A percentile compares a stretch with the other conserved stretches of the same genome.
Evolutionary conservation across 2,888 invertebrate species (phyloP).

Genomic region (Bursaphelenchus okinawaensis): DNA sequence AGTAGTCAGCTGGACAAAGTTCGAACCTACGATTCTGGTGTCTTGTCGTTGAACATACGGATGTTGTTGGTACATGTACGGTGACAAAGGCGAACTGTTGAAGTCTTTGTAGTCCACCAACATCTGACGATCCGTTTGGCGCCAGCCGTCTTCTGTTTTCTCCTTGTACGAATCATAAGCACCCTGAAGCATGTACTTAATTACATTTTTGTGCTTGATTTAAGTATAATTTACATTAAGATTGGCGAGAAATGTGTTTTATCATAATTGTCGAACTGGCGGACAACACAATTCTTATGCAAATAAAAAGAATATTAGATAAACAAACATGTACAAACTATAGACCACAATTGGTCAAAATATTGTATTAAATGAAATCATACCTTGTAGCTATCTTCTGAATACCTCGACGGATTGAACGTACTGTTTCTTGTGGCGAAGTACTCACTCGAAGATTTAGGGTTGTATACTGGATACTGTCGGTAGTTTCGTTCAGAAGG

Average conservation of each 20-base stretch:
- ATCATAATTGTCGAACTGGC: too few relatives aligned
- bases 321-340: too few relatives aligned
- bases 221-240: too few relatives aligned
- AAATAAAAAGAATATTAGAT: background rate
- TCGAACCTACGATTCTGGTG: slow-evolving; percentile 55
- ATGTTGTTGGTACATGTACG: slow-evolving; percentile 50
- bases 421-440: slow-evolving; percentile 26
- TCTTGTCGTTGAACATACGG: slow-evolving; percentile 49
- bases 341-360: too few relatives aligned
- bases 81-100: slow-evolving; percentile 49
- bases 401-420: background rate
- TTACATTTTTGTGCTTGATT: background rate
- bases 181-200: slow-evolving; percentile 11
- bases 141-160: slow-evolving; percentile 41
- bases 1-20: slow-evolving; percentile 53
- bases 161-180: slow-evolving; percentile 31
- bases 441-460: slow-evolving; percentile 52
- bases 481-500: slow-evolving; percentile 25
- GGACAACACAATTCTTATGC: too few relatives aligned
- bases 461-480: slow-evolving; percentile 50
- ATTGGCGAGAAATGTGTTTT: too few relatives aligned
- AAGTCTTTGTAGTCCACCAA: slow-evolving; percentile 55
- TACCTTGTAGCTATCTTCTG: background rate
- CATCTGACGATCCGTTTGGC: slow-evolving; percentile 43
- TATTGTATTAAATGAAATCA: background rate